Evolutionary conservation across 30 jellyfish, hydroid and myxozoan genomes (phyloP).

Genomic region (Aurelia sp.): DNA sequence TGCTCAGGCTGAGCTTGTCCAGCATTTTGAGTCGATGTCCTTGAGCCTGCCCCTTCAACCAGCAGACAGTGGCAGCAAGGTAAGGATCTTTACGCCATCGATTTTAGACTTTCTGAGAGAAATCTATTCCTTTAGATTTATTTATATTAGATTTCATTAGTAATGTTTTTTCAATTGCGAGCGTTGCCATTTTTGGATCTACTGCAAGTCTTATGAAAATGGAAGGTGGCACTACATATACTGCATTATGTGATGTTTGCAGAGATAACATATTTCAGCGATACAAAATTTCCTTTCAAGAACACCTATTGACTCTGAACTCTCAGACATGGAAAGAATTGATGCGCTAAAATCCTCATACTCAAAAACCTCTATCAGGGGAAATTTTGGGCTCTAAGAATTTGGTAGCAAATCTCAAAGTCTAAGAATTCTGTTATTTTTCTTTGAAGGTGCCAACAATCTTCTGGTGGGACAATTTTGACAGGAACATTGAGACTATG

Average conservation of each 20-base stretch:
- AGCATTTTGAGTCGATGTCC: constrained; percentile 11
- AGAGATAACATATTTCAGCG: no score
- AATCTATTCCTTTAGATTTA: not conserved
- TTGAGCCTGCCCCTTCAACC: constrained; percentile 48
- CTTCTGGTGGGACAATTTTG: constrained; percentile 16
- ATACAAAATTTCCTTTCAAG: no score
- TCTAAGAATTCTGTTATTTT: not conserved
- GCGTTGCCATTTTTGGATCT: no score
- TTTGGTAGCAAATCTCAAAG: not conserved
- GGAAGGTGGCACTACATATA: no score
- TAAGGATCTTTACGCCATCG: not conserved
- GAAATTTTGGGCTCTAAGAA: not conserved
- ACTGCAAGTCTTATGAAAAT: no score
- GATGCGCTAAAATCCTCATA: no score
- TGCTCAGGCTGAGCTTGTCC: constrained; percentile 60
- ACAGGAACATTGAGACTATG: not conserved
- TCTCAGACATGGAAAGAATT: no score
- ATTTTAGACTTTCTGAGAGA: not conserved
- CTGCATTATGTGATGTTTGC: no score
- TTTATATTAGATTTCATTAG: not conserved
- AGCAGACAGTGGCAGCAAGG: constrained; percentile 27
- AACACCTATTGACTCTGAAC: no score
- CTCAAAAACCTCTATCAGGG: no score
- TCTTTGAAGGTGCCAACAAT: constrained; percentile 6
- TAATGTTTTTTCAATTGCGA: no score